These are phyloP conservation scores for Meganola albula DNA, from an alignment of 2,888 invertebrate species.

Conservation along the genomic window DNA sequence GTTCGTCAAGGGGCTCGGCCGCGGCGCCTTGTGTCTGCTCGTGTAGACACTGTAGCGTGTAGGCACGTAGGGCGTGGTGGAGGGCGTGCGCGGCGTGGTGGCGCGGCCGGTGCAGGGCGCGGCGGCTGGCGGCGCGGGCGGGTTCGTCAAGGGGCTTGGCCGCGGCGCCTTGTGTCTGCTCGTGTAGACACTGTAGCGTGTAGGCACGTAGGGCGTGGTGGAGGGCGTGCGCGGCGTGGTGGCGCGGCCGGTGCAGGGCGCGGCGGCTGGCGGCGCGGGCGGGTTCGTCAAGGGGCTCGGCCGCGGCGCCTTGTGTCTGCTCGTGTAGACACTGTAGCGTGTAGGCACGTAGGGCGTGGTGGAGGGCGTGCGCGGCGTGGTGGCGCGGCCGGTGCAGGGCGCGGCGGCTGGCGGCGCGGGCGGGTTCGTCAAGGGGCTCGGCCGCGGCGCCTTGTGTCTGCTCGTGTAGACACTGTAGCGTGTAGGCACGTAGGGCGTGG, in stretches of 20 bases:
- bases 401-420: constrained; percentile 49
- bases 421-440: constrained; percentile 53
- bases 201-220: constrained; percentile 54
- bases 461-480: too few relatives aligned
- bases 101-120: constrained; percentile 51
- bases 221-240: constrained; percentile 57
- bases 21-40: constrained; percentile 96
- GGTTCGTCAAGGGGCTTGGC: constrained; percentile 52
- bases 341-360: constrained; percentile 55
- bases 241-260: constrained; percentile 48
- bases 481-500: constrained; percentile 54
- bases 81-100: constrained; percentile 55
- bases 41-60: constrained; percentile 97
- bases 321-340: too few relatives aligned
- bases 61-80: constrained; percentile 65
- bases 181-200: too few relatives aligned
- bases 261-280: constrained; percentile 45
- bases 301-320: constrained; percentile 48
- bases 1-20: constrained; percentile 96
- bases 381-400: constrained; percentile 48
- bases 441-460: constrained; percentile 50
- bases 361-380: constrained; percentile 54
- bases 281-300: constrained; percentile 55
- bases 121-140: constrained; percentile 46
- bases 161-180: constrained; percentile 52